These are phyloP conservation scores for Neoitamus cyanurus DNA, from an alignment of 2,888 invertebrate genomes.

Conservation along the genomic window DNA sequence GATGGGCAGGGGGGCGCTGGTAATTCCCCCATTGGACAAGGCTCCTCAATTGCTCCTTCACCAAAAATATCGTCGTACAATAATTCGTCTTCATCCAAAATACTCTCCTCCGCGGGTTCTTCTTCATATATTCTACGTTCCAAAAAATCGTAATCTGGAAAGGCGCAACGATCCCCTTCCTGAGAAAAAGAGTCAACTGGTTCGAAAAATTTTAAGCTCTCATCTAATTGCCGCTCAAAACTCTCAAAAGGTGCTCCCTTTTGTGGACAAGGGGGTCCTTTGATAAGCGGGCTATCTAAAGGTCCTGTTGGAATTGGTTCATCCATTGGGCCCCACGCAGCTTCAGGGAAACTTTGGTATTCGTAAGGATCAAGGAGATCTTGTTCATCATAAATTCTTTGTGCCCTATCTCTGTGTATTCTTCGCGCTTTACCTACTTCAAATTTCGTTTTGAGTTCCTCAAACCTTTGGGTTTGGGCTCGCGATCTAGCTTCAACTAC, in stretches of 20 bases:
- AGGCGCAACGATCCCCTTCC: not conserved
- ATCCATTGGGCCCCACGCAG: not conserved
- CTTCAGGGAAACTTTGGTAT: not conserved
- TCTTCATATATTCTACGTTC: conserved; percentile 15
- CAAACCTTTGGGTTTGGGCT: not conserved
- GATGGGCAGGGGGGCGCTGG: not conserved
- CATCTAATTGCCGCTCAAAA: conserved; percentile 39
- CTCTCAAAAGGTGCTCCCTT: conserved; percentile 24
- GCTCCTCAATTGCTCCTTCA: not conserved
- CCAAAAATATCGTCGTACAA: not conserved
- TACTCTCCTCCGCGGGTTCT: conserved; percentile 31
- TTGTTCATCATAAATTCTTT: conserved; percentile 6
- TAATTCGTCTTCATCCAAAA: not conserved
- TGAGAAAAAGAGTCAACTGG: not conserved
- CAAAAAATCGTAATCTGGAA: conserved; percentile 42
- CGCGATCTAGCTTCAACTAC: not conserved
- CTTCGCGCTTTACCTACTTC: not conserved
- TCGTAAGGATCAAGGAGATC: conserved; percentile 47
- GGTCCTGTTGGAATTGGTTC: not conserved
- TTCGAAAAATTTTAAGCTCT: conserved; percentile 31
- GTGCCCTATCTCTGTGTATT: not conserved
- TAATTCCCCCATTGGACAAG: not conserved
- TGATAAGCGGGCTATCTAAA: not conserved
- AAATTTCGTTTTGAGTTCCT: not conserved
- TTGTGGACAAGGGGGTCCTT: not conserved